Conservation (phyloP, 2,797 vertebrate species). For the Cuculus canorus region DNA sequence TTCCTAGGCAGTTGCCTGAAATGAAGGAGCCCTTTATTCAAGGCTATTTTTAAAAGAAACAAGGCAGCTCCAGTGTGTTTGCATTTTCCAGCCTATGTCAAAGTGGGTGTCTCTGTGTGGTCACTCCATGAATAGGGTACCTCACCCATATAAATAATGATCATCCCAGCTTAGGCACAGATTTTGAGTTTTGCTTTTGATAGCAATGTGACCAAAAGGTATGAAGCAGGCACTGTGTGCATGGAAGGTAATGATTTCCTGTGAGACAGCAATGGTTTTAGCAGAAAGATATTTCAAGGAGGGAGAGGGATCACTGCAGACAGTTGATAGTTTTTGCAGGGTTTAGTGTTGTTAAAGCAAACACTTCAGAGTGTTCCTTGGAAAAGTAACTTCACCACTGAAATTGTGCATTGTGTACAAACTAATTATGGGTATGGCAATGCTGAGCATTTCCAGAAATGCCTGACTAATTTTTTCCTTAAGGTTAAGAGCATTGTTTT, state of each 20-base stretch:
- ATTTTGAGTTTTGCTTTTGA: slow-evolving; percentile 19
- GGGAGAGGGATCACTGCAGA: slow-evolving; percentile 6
- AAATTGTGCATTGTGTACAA: not conserved
- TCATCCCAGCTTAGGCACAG: not conserved
- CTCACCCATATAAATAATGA: not conserved
- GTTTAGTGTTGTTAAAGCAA: not conserved
- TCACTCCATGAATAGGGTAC: not conserved
- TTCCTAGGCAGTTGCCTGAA: not conserved
- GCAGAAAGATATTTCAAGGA: slow-evolving; percentile 12
- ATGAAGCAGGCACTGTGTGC: slow-evolving; percentile 19
- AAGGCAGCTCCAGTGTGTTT: not conserved
- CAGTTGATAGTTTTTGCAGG: slow-evolving; percentile 63
- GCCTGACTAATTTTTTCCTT: not conserved
- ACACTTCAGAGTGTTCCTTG: not conserved
- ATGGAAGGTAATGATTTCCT: slow-evolving; percentile 40
- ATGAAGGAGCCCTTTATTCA: slow-evolving; percentile 57
- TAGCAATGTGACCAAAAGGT: not conserved
- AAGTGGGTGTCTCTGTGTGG: slow-evolving; percentile 38
- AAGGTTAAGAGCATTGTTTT: not conserved
- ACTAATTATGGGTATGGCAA: not conserved
- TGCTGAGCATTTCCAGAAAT: not conserved
- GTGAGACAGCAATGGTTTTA: slow-evolving; percentile 56
- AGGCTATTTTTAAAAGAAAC: slow-evolving; percentile 54
- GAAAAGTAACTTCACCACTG: not conserved
- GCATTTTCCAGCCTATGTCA: not conserved